Conservation (phyloP, 2,797 vertebrate genomes). For the Gobionotothen gibberifrons region DNA sequence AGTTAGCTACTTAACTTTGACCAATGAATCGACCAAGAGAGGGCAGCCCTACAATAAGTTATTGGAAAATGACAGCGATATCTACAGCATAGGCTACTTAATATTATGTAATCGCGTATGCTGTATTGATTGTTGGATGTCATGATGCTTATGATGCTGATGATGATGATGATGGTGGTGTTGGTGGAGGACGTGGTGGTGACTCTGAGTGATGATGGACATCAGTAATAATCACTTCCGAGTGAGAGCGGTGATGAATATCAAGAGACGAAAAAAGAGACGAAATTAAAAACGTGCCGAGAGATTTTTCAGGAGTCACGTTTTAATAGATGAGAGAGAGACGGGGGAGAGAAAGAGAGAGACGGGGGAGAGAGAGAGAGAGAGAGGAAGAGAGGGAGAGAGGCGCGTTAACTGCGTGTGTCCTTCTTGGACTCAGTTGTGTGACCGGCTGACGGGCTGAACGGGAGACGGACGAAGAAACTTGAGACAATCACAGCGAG, state of each 20-base stretch:
- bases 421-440: slow-evolving; percentile 79
- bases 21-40: no score
- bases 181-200: slow-evolving; percentile 24
- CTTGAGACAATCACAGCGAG: slow-evolving; percentile 61
- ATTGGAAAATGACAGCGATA: neutral
- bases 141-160: slow-evolving; percentile 11
- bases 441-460: slow-evolving; percentile 72
- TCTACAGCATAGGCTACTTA: neutral
- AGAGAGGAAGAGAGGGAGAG: slow-evolving; percentile 48
- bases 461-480: slow-evolving; percentile 64
- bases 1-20: neutral
- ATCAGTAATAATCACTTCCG: slow-evolving; percentile 60
- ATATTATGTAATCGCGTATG: neutral
- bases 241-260: slow-evolving; percentile 4
- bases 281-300: slow-evolving; percentile 48
- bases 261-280: slow-evolving; percentile 26
- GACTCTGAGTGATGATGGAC: slow-evolving; percentile 66
- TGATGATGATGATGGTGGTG: slow-evolving; percentile 18
- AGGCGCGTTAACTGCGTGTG: slow-evolving; percentile 66
- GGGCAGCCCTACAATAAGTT: neutral
- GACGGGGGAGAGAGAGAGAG: slow-evolving; percentile 13
- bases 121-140: slow-evolving; percentile 30
- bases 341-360: slow-evolving; percentile 11
- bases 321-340: slow-evolving; percentile 46
- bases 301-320: slow-evolving; percentile 67